Percentiles rank a stretch among this genome's conserved stretches.
Evolutionary conservation across 2,888 invertebrate genomes (phyloP).

Genomic region (Pterostichus niger): DNA sequence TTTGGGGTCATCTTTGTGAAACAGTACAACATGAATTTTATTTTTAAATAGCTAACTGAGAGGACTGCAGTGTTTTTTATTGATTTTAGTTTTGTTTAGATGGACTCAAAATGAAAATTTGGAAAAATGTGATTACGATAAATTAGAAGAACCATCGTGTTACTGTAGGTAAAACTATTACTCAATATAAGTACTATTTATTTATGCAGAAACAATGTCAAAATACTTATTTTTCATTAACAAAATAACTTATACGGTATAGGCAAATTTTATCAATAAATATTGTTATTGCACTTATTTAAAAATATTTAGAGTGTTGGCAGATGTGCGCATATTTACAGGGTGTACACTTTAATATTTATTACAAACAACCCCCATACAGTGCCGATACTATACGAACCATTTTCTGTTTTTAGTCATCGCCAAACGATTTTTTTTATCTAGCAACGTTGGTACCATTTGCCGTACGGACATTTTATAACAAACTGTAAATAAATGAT

Average conservation of each 20-base stretch:
- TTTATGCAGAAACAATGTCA: slow-evolving; percentile 71
- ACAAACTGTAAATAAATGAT: slow-evolving; percentile 49
- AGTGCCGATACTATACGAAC: slow-evolving; percentile 48
- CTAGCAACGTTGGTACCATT: slow-evolving; percentile 34
- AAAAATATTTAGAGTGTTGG: slow-evolving; percentile 72
- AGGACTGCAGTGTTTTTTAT: neutral
- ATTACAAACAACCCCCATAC: slow-evolving; percentile 50
- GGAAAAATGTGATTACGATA: slow-evolving; percentile 40
- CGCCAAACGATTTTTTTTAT: slow-evolving; percentile 47
- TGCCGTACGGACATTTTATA: slow-evolving; percentile 54
- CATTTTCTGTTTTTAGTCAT: slow-evolving; percentile 42
- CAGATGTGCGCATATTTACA: slow-evolving; percentile 71
- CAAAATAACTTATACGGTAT: slow-evolving; percentile 69
- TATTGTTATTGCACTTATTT: slow-evolving; percentile 66
- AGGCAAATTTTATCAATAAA: slow-evolving; percentile 70
- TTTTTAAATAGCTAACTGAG: neutral
- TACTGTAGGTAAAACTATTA: slow-evolving; percentile 61
- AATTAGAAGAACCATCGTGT: slow-evolving; percentile 57
- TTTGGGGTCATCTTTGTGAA: slow-evolving; percentile 16
- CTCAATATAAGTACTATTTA: slow-evolving; percentile 71
- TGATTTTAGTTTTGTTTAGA: slow-evolving; percentile 16
- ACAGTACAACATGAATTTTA: slow-evolving; percentile 21
- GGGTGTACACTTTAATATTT: slow-evolving; percentile 62
- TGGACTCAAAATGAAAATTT: slow-evolving; percentile 10
- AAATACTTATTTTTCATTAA: slow-evolving; percentile 70